phyloP scores from a whole-genome alignment of 2,888 invertebrate species.

The Tetranychus piercei region DNA sequence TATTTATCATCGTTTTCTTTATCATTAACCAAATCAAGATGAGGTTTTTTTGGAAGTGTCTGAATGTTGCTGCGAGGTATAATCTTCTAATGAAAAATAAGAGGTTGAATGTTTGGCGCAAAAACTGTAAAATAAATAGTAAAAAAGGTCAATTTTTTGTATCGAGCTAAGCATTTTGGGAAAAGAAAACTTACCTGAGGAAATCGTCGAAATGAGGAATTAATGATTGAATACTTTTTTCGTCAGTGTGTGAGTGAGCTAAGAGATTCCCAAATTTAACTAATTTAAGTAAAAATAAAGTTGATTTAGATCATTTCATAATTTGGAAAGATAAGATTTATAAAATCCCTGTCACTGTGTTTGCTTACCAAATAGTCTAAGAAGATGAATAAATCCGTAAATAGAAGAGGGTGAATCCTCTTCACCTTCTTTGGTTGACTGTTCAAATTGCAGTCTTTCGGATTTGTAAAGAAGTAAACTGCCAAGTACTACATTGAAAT shows the following conservation, averaged over 20 bases:
- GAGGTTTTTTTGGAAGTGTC: background rate
- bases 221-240: slow-evolving; percentile 65
- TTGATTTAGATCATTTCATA: background rate
- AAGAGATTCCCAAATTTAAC: slow-evolving; percentile 69
- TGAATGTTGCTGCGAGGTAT: background rate
- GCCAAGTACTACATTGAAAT: slow-evolving; percentile 79
- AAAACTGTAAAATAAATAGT: background rate
- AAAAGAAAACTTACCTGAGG: slow-evolving; percentile 39
- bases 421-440: slow-evolving; percentile 15
- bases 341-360: background rate
- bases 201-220: slow-evolving; percentile 69
- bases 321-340: no score
- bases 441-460: slow-evolving; percentile 62
- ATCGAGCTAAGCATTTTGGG: no score
- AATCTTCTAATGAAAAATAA: background rate
- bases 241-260: slow-evolving; percentile 70
- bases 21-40: background rate
- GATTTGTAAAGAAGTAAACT: slow-evolving; percentile 81
- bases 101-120: background rate
- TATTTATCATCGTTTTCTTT: no score
- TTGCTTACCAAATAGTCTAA: slow-evolving; percentile 51
- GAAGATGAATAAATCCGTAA: slow-evolving; percentile 73
- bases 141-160: background rate
- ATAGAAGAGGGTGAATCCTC: slow-evolving; percentile 31
- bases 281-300: background rate